Evolutionary conservation across 2,888 invertebrate genomes (phyloP), one percentile per base, ranked within the genome.

Genomic region (Barypeithes pellucidus): DNA sequence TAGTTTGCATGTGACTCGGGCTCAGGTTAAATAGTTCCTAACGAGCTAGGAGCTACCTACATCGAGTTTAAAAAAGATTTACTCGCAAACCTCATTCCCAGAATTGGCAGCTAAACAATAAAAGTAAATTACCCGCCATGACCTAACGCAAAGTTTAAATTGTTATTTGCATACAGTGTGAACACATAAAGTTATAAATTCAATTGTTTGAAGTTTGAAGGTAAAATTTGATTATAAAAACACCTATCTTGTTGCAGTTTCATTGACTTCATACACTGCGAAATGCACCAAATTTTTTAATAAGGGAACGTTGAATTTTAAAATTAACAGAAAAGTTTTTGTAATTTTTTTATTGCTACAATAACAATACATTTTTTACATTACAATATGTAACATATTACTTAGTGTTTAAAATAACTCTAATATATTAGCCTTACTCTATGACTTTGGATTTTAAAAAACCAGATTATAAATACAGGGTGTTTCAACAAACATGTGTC

Each of bases 351-450:
- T 66, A 66, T 54, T 66, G 54, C 66, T 57, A 66, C 57, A 50
- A 67, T 67, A 67, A 67, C 60, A 67, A 47, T 60, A 67, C 57
- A 67, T 43, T 24, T 60, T 60, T 59, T 67, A 59, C 67, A 59
- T 67, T 66, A 66, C 66, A 66, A 54, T 66, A 66, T 66, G 57
- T 57, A 54, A 66, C 54, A 54, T 52, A 54, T 54, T 50, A 24
- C 24, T 54, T 16, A 54, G 5, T 0, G 16, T 54, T 54, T 29
- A 54, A 33, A 54, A 54, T 54, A 24, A 54, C 16, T 54, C 54
- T 54, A 54, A 14, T 24, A 52, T n/a, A 54, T 52, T 24, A 50
- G 24, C 12, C 29, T 54, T 33, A 54, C 7, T 1, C 33, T 33
- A 54, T 29, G 29, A 33, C 54, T 29, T 52, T 54, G 29, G 54